Evolutionary conservation across 2,888 invertebrate genomes (phyloP), one percentile per base, ranked within the genome.

Genomic region (Aromia moschata): DNA sequence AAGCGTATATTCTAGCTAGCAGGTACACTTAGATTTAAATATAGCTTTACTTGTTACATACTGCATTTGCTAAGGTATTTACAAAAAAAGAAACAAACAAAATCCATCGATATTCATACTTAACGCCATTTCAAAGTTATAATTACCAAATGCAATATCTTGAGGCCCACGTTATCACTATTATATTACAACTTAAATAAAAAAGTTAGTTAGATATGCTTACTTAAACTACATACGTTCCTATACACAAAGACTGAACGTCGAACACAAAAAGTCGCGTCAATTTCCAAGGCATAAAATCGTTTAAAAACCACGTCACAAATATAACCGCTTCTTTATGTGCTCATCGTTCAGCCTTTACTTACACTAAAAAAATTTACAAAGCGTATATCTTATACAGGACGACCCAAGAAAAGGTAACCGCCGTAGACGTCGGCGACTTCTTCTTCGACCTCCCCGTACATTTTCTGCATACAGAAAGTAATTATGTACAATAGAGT

Each of bases 1-100:
- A 79, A 78, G 77, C 78, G 76, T 78, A 74, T 78, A 78, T 76
- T 76, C 74, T 77, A 77, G 73, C 72, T 78, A 78, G 79, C 79
- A 79, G 79, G 79, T 79, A 79, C 79, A 78, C 72, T 76, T 76
- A 78, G 73, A 74, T 75, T 74, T 74, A 74, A 65, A 74, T 71
- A 73, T 70, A 70, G 69, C 66, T 69, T 60, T 65, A 64, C 59
- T n/a, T 69, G 70, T 72, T 71, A 70, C 62, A 68, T 57, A 62
- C 62, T 64, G 69, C 71, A 70, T 69, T 71, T 68, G 68, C 60
- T 66, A 66, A 68, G 47, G 62, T 64, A 67, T 67, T 65, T 65
- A 67, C 67, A 66, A 61, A 60, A 25, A n/a, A n/a, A n/a, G n/a
- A n/a, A n/a, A n/a, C n/a, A n/a, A n/a, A n/a, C n/a, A n/a, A n/a